Evolutionary conservation across 1,140 invertebrate species (phyloP), one percentile per base, ranked within the genome.

Genomic region (Apocrypta bakeri): DNA sequence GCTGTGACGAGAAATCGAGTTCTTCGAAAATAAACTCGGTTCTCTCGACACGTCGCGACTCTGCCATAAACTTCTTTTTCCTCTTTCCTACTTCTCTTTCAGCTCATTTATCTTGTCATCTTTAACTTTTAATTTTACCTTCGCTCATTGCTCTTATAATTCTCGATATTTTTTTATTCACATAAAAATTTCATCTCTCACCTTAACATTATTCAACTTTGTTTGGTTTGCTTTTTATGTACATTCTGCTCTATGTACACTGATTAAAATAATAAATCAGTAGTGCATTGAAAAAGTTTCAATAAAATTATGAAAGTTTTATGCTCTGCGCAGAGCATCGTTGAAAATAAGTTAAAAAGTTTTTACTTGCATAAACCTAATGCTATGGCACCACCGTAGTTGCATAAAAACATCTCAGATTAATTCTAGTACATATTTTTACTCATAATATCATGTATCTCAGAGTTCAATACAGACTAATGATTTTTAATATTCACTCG

Each of bases 1-100:
- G 90, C 89, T 87, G 64, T 79, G 29, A 25, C 81, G 66, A 83
- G 40, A 85, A 76, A 75, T 85, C 71, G 73, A 81, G 40, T 64
- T n/a, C 69, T 31, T 83, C 1, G n/a, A n/a, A n/a, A n/a, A n/a
- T n/a, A n/a, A 17, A 24, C 63, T 66, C 27, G 4, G 24, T 12
- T 25, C 29, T 81, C 68, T 85, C 79, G 71, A 31, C 64, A 56
- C 2, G 3, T 42, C 17, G 68, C 76, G 29, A 73, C 29, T 73
- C 25, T 42, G 33, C n/a, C 12, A 31, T 24, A 68, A n/a, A 9
- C 21, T 12, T 73, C 8, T 74, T 17, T 61, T 31, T 31, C 37
- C 12, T 25, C n/a, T 69, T 77, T 71, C 24, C 42, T 75, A n/a
- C n/a, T 37, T 64, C n/a, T 29, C 40, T 66, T 21, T 80, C 17